phyloP scores from a whole-genome alignment of 2,113 vertebrate species.

The Hystrix brachyura region DNA sequence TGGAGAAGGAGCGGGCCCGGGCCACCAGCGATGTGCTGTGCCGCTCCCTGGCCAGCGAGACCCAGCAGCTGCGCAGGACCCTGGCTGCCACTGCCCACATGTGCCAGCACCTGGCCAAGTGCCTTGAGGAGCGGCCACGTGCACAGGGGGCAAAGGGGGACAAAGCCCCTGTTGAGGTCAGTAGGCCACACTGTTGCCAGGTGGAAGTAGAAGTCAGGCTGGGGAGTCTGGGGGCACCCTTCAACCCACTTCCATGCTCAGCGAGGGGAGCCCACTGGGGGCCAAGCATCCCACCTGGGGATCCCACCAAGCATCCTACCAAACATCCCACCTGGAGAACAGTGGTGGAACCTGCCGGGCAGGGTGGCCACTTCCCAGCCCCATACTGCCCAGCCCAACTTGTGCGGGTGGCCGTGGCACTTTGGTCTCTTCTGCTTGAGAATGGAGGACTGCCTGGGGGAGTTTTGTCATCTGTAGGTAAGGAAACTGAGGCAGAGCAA shows the following conservation, averaged over 20 bases:
- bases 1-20: slow-evolving; percentile 89
- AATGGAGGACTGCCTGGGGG: not conserved
- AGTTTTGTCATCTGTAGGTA: fast-evolving
- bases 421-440: not conserved
- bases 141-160: slow-evolving; percentile 65
- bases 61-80: slow-evolving; percentile 91
- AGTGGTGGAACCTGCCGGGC: no score
- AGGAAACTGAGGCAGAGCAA: not conserved
- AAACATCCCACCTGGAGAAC: no score
- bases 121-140: slow-evolving; percentile 89
- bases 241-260: no score
- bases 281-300: no score
- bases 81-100: slow-evolving; percentile 93
- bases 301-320: no score
- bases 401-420: fast-evolving
- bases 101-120: slow-evolving; percentile 93
- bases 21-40: slow-evolving; percentile 92
- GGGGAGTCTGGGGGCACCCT: no score
- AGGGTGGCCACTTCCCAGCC: not conserved
- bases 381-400: not conserved
- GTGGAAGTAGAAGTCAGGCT: not conserved
- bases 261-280: no score
- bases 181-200: not conserved
- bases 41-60: slow-evolving; percentile 92
- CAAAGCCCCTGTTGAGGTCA: slow-evolving; percentile 85